These are phyloP conservation scores for Calyptomena viridis DNA, from an alignment of 2,113 vertebrate species.

Conservation along the genomic window DNA sequence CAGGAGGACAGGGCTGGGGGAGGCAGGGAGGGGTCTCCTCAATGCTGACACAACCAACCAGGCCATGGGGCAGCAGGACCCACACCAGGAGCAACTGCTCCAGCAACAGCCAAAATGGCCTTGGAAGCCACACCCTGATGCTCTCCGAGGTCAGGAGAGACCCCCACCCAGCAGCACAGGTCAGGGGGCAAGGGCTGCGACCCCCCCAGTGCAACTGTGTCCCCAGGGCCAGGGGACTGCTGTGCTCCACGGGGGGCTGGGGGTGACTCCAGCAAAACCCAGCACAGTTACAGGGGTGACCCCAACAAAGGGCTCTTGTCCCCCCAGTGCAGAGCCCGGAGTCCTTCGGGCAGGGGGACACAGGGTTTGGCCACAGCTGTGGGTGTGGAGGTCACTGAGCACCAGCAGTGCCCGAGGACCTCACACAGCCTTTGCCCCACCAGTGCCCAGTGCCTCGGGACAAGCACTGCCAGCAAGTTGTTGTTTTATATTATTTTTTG, in stretches of 20 bases:
- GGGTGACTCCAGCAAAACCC: not conserved
- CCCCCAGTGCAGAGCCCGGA: not conserved
- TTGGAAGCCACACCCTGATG: not conserved
- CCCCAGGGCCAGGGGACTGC: not conserved
- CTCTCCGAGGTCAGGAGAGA: not conserved
- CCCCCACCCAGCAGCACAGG: too few species aligned
- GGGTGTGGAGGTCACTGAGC: not conserved
- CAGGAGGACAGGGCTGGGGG: not conserved
- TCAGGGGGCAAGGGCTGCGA: not conserved
- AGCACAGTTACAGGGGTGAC: not conserved
- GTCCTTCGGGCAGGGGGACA: not conserved
- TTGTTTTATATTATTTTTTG: not conserved
- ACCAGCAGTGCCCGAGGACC: not conserved
- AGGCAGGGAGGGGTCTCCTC: not conserved
- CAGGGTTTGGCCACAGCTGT: too few species aligned
- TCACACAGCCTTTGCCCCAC: not conserved
- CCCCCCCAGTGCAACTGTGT: too few species aligned
- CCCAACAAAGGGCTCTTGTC: not conserved
- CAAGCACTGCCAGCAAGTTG: not conserved
- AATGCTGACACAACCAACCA: not conserved
- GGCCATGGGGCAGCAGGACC: not conserved
- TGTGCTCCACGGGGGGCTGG: not conserved
- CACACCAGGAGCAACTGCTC: not conserved
- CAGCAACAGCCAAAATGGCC: too few species aligned
- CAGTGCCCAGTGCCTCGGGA: not conserved